phyloP scores from a whole-genome alignment of 1,140 invertebrate genomes.

The Cephus cinctus region DNA sequence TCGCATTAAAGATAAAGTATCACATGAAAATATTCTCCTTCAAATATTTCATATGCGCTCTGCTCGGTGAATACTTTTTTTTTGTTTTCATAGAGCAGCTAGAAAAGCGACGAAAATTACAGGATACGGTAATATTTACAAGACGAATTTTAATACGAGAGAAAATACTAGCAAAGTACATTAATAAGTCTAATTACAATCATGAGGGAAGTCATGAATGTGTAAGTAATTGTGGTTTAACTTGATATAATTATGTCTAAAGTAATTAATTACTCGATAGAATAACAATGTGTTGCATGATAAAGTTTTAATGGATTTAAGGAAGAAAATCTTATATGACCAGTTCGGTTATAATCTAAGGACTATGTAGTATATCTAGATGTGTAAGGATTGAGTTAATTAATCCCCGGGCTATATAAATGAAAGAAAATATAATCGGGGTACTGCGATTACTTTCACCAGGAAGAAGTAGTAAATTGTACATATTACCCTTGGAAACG shows the following conservation, averaged over 20 bases:
- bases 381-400: conserved; percentile 24
- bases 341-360: conserved; percentile 35
- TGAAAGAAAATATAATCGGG: conserved; percentile 3
- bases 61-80: no score
- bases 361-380: conserved; percentile 32
- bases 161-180: no score
- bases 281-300: conserved; percentile 35
- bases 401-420: conserved; percentile 1
- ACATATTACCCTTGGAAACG: conserved; percentile 48
- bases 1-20: no score
- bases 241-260: conserved; percentile 10
- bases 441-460: conserved; percentile 1
- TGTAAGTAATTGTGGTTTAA: conserved; percentile 30
- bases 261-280: conserved; percentile 18
- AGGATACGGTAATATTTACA: no score
- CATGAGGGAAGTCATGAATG: conserved; percentile 22
- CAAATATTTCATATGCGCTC: no score
- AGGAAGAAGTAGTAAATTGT: conserved; percentile 29
- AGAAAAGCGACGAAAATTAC: no score
- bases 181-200: conserved; percentile 15
- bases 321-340: conserved; percentile 23
- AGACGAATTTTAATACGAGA: no score
- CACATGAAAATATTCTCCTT: no score
- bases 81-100: no score
- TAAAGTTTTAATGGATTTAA: conserved; percentile 17